Percentiles rank a stretch among this genome's conserved stretches.
Conservation (phyloP, 2,113 vertebrate genomes). For the Alethe castanea region DNA sequence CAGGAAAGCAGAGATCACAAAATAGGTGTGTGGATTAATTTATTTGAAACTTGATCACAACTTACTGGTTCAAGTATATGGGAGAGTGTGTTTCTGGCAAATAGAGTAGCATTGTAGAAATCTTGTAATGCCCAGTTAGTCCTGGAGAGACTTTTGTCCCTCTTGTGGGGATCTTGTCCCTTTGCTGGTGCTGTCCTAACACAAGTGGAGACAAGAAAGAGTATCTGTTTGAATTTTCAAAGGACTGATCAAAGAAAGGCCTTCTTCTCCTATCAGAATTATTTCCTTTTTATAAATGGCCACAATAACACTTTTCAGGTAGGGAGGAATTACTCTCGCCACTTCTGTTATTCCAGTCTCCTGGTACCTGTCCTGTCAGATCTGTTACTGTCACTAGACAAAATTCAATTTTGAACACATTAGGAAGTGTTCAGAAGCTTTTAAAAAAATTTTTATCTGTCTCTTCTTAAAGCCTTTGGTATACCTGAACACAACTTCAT, state of each 20-base stretch:
- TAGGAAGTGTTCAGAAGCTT: not conserved
- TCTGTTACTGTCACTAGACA: not conserved
- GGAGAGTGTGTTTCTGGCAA: not conserved
- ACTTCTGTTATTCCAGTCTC: not conserved
- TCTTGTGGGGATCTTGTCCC: not conserved
- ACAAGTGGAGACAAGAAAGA: not conserved
- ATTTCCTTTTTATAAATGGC: not conserved
- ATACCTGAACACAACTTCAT: not conserved
- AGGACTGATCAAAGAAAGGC: not conserved
- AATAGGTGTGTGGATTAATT: not conserved
- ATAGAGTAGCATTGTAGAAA: not conserved
- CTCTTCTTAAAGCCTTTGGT: not conserved
- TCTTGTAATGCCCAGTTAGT: not conserved
- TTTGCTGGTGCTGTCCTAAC: not conserved
- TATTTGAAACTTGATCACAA: not conserved
- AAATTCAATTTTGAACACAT: not conserved
- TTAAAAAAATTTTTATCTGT: not conserved
- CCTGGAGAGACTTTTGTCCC: not conserved
- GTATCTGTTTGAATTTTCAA: not conserved
- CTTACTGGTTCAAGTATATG: rapidly evolving
- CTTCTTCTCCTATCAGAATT: not conserved
- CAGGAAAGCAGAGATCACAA: not conserved
- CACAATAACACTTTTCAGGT: not conserved
- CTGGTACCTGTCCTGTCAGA: not conserved
- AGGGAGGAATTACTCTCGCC: not conserved